Evolutionary conservation across 2,888 invertebrate genomes (phyloP).

Genomic region (Taenaris catops): DNA sequence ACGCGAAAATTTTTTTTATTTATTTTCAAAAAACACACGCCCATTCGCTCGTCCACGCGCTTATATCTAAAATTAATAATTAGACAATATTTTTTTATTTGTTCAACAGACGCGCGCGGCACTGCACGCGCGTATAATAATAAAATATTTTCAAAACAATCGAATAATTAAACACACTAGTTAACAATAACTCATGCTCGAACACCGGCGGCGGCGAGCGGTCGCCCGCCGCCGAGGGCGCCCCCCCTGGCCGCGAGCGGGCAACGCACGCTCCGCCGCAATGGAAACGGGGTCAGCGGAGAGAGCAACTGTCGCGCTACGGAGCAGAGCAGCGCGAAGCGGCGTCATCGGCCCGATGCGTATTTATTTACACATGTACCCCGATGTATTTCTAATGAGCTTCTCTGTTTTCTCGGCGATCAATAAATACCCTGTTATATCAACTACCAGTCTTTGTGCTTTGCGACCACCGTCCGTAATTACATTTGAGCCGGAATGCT

Average conservation of each 20-base stretch:
- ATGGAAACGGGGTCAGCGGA: too few species aligned
- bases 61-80: constrained; percentile 79
- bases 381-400: constrained; percentile 71
- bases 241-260: constrained; percentile 25
- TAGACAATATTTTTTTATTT: constrained; percentile 77
- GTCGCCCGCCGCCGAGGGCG: constrained; percentile 30
- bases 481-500: constrained; percentile 58
- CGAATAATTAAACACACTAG: constrained; percentile 80
- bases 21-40: constrained; percentile 73
- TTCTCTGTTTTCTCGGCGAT: constrained; percentile 41
- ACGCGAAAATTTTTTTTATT: constrained; percentile 66
- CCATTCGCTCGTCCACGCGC: constrained; percentile 77
- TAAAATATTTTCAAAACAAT: constrained; percentile 80
- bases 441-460: constrained; percentile 72
- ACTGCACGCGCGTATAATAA: constrained; percentile 74
- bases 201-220: constrained; percentile 32
- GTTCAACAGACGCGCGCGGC: constrained; percentile 78
- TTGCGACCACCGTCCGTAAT: constrained; percentile 50
- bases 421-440: constrained; percentile 60
- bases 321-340: constrained; percentile 90
- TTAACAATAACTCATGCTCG: constrained; percentile 74
- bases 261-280: too few species aligned
- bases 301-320: constrained; percentile 92
- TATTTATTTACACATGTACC: constrained; percentile 72
- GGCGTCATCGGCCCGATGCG: too few species aligned